A percentile compares a stretch with the other conserved stretches of the same genome.
These are phyloP conservation scores for Hydrozoanthus gracilis DNA, from an alignment of 92 coral and sea anemone species.

Conservation along the genomic window DNA sequence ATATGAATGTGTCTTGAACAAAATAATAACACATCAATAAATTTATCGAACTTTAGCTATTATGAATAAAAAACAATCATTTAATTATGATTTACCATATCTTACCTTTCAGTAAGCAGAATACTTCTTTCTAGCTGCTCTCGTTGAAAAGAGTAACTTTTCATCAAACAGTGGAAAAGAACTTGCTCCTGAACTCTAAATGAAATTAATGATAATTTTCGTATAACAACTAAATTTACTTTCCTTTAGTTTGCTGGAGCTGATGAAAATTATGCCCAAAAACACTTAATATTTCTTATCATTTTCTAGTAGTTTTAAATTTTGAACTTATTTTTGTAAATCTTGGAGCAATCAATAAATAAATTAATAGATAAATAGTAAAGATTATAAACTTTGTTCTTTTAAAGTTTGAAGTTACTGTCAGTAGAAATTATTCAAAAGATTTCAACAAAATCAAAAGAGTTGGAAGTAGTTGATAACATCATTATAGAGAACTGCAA, in stretches of 20 bases:
- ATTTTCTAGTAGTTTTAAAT: too few species aligned
- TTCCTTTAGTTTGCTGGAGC: neutral
- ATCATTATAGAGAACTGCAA: neutral
- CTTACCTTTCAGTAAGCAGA: constrained; percentile 78
- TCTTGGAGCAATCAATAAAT: too few species aligned
- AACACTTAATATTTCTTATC: neutral
- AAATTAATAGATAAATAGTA: too few species aligned
- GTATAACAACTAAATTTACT: neutral
- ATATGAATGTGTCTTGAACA: too few species aligned
- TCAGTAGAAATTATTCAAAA: neutral
- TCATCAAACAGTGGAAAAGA: constrained; percentile 70
- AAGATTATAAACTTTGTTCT: too few species aligned
- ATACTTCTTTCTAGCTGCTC: constrained; percentile 79
- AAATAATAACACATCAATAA: too few species aligned
- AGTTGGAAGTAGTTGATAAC: neutral
- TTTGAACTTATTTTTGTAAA: too few species aligned
- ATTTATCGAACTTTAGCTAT: too few species aligned
- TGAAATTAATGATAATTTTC: too few species aligned
- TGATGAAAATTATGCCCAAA: neutral
- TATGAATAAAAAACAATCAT: too few species aligned
- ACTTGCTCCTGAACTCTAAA: constrained; percentile 87
- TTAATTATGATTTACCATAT: too few species aligned
- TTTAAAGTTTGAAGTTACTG: too few species aligned
- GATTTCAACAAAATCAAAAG: neutral
- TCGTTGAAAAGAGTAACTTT: constrained; percentile 55